Evolutionary conservation across 1,140 invertebrate genomes (phyloP).

Genomic region (Gonioctena quinquepunctata): DNA sequence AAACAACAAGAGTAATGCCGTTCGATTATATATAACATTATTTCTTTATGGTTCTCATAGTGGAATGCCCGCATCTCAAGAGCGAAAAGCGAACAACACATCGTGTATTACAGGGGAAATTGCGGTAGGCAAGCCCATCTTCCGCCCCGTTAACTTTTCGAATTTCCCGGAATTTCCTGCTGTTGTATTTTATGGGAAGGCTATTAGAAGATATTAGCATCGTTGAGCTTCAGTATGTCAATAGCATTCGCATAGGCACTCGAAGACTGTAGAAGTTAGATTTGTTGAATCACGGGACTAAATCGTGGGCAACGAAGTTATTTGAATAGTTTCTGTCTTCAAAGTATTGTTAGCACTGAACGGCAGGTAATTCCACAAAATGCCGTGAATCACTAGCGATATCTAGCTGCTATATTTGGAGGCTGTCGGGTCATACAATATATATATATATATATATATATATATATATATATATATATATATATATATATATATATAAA

Average conservation of each 20-base stretch:
- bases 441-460: too few relatives aligned
- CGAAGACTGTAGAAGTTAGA: too few relatives aligned
- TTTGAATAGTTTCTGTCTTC: too few relatives aligned
- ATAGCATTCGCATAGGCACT: constrained; percentile 10
- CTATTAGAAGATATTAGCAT: constrained; percentile 22
- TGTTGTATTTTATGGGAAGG: constrained; percentile 21
- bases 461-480: too few relatives aligned
- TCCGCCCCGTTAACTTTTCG: constrained; percentile 16
- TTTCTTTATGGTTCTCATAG: constrained; percentile 11
- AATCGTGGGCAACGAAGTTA: too few relatives aligned
- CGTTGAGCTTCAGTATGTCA: constrained; percentile 7
- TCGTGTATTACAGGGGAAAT: constrained; percentile 19
- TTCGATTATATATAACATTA: constrained; percentile 19
- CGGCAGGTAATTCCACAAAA: too few relatives aligned
- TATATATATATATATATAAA: too few relatives aligned
- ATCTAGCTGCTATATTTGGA: too few relatives aligned
- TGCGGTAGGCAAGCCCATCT: constrained; percentile 17
- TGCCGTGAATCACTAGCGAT: too few relatives aligned
- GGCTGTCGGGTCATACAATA: too few relatives aligned
- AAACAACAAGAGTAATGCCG: constrained; percentile 6
- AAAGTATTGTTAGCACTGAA: too few relatives aligned
- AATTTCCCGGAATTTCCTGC: constrained; percentile 15
- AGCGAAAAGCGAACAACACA: constrained; percentile 4
- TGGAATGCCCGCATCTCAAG: neutral
- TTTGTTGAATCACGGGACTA: too few relatives aligned